Base-by-base conservation (phyloP, 2,113 vertebrate species). In the Myrmecophaga tridactyla region DNA sequence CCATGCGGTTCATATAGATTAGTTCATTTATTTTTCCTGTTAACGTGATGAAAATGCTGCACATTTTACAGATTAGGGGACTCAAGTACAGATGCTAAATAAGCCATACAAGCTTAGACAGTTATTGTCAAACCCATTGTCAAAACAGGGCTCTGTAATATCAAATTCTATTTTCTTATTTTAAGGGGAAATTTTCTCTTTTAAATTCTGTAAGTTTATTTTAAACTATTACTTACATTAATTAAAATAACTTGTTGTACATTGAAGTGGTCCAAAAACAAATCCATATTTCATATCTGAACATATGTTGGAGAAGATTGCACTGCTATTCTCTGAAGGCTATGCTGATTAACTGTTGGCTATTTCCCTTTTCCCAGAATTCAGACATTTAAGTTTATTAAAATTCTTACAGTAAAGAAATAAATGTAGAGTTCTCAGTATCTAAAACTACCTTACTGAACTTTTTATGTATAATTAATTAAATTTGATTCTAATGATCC, bases 351-450 rank as follows among this genome's bases (percentile, higher is more conserved):
- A 92, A 41, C 36, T 63, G n/a, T 85, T 82, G 27, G 58, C 62
- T 72, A 46, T 65, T 85, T 86, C 20, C 82, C 41, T 92, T 78
- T 91, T 41, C 41, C 39, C 3, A 48, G 51, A 63, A 65, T 5
- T 60, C n/a, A 88, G 53, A 60, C 17, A 56, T 91, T 85, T 51
- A 75, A 41, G 29, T 51, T 95, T 78, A 70, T 96, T 95, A 76
- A 94, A 90, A 58, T 95, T 95, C 63, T 90, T 43, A 80, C 41
- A 75, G 43, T 73, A 21, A 81, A 86, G 62, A 86, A 63, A 51
- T 60, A 90, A 86, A 86, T 70, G 29, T 39, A 60, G n/a, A 31
- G 14, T 91, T 7, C 9, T 62, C n/a, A 41, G 9, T 83, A 81
- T 39, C 13, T 86, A 78, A 29, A 20, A 36, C 36, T 29, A 46